Percentiles rank a stretch among this genome's conserved stretches.
Evolutionary conservation across 2,888 invertebrate genomes (phyloP).

Genomic region (Eupeodes luniger): DNA sequence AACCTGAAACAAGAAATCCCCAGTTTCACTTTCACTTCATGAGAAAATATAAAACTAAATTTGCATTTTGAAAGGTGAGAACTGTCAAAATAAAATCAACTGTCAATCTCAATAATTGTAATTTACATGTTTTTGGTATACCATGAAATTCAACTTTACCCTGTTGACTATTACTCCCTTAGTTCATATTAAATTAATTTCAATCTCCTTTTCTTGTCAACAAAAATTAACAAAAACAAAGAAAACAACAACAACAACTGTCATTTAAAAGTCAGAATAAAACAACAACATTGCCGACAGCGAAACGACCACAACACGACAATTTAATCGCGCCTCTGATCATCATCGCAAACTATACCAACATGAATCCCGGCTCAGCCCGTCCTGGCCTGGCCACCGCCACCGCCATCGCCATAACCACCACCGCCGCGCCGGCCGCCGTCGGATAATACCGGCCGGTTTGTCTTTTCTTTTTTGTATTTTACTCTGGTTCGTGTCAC

Average conservation of each 20-base stretch:
- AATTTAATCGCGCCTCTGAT: slow-evolving; percentile 65
- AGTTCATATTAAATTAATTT: neutral
- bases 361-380: neutral
- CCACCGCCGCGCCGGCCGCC: slow-evolving; percentile 18
- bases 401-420: slow-evolving; percentile 1
- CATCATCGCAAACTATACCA: slow-evolving; percentile 35
- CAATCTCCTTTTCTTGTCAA: slow-evolving; percentile 28
- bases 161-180: neutral
- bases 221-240: neutral
- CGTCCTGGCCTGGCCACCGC: neutral
- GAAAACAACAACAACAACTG: slow-evolving; percentile 24
- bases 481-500: slow-evolving; percentile 53
- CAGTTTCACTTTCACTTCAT: too few relatives aligned
- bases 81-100: too few relatives aligned
- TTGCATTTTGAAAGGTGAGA: too few relatives aligned
- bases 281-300: slow-evolving; percentile 48
- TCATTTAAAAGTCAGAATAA: slow-evolving; percentile 36
- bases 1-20: too few relatives aligned
- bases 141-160: neutral
- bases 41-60: too few relatives aligned
- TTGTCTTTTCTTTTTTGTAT: slow-evolving; percentile 21
- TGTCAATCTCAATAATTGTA: too few relatives aligned
- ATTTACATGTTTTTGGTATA: too few relatives aligned
- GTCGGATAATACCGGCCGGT: slow-evolving; percentile 40
- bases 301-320: slow-evolving; percentile 63